Evolutionary conservation across 1,140 invertebrate species (phyloP).

Genomic region (Lepidostoma basale): DNA sequence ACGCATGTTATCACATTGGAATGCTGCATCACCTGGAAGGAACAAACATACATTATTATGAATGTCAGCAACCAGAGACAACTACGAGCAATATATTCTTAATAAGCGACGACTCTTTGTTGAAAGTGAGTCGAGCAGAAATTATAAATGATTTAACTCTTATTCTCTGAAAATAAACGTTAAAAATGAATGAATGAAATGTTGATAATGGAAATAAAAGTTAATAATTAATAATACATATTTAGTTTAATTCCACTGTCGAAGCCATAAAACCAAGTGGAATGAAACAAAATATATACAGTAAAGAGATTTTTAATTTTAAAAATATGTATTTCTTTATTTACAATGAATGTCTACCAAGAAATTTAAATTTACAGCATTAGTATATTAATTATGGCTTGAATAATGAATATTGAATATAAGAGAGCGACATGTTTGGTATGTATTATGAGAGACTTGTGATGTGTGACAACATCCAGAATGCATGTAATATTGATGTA

Average conservation of each 20-base stretch:
- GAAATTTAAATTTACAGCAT: neutral
- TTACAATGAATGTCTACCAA: neutral
- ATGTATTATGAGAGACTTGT: neutral
- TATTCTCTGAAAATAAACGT: neutral
- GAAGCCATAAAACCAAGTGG: no score
- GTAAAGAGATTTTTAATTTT: no score
- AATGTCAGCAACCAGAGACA: no score
- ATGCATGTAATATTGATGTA: neutral
- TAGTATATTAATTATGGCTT: neutral
- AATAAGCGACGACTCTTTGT: no score
- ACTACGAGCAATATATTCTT: no score
- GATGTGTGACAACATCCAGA: no score
- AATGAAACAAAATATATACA: no score
- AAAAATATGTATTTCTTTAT: no score
- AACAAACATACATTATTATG: no score
- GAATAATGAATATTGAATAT: neutral
- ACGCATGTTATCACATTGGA: slow-evolving; percentile 1
- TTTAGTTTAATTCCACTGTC: no score
- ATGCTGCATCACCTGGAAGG: neutral
- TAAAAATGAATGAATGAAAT: neutral
- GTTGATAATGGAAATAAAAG: neutral
- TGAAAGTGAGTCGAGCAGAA: no score
- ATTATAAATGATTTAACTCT: slow-evolving; percentile 2
- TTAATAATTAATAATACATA: no score
- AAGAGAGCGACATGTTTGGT: neutral